Percentiles rank a stretch among this genome's conserved stretches.
Evolutionary conservation across 2,888 invertebrate species (phyloP).

Genomic region (Meiosimyza decipiens): DNA sequence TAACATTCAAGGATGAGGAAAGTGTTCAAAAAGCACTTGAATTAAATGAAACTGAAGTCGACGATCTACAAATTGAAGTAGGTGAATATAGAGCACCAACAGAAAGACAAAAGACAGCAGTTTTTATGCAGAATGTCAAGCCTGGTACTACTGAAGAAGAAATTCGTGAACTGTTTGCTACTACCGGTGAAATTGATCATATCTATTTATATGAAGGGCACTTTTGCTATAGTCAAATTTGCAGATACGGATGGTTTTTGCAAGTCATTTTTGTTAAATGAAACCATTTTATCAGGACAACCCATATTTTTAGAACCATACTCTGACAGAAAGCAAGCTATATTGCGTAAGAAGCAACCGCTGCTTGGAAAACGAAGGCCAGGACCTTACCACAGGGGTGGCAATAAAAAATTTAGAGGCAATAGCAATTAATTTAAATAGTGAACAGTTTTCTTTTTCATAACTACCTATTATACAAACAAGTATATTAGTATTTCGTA

Average conservation of each 20-base stretch:
- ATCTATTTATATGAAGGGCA: slow-evolving; percentile 37
- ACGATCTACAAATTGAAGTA: slow-evolving; percentile 50
- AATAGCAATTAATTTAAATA: not conserved
- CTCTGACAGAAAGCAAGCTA: slow-evolving; percentile 47
- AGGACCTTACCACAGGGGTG: slow-evolving; percentile 36
- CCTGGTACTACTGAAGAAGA: slow-evolving; percentile 45
- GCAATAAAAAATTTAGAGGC: not conserved
- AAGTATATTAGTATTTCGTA: not conserved
- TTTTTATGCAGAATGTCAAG: slow-evolving; percentile 43
- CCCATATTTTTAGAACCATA: slow-evolving; percentile 56
- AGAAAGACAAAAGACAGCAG: slow-evolving; percentile 27
- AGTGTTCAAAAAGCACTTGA: slow-evolving; percentile 48
- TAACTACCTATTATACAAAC: too few relatives aligned
- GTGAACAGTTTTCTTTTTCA: not conserved
- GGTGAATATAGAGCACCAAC: slow-evolving; percentile 36
- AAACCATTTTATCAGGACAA: slow-evolving; percentile 43
- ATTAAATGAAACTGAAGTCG: slow-evolving; percentile 48
- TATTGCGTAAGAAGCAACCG: slow-evolving; percentile 29
- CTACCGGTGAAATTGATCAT: slow-evolving; percentile 49
- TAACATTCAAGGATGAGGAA: slow-evolving; percentile 48
- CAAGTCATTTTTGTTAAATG: slow-evolving; percentile 55
- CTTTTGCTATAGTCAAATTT: slow-evolving; percentile 52
- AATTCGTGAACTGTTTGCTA: slow-evolving; percentile 45
- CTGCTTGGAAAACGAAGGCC: slow-evolving; percentile 32
- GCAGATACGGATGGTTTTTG: slow-evolving; percentile 53